Percentiles rank a stretch among this genome's conserved stretches.
Conservation (phyloP, 2,113 vertebrate species). For the Phalacrocorax aristotelis region DNA sequence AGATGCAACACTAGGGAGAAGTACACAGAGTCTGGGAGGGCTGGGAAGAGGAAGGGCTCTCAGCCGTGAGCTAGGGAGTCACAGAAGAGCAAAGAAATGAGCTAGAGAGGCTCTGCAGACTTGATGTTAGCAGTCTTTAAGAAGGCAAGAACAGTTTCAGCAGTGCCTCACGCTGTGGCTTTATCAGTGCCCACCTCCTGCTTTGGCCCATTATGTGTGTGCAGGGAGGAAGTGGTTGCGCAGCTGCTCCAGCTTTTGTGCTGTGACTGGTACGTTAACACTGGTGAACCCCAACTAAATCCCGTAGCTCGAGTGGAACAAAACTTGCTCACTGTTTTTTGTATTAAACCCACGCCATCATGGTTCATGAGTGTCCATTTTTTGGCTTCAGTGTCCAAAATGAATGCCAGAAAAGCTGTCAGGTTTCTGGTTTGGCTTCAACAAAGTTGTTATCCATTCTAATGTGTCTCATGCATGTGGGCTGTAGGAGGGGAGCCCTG, state of each 20-base stretch:
- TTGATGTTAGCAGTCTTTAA: neutral
- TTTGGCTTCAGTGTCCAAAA: neutral
- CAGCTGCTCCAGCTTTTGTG: neutral
- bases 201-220: neutral
- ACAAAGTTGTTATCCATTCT: neutral
- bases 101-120: neutral
- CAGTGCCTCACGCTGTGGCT: neutral
- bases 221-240: rapidly evolving
- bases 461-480: neutral
- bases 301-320: neutral
- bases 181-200: neutral
- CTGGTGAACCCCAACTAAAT: neutral
- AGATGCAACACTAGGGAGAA: neutral
- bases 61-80: neutral
- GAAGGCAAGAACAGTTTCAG: neutral
- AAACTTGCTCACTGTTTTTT: neutral
- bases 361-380: rapidly evolving
- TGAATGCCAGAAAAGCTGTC: neutral
- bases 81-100: neutral
- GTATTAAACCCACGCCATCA: neutral
- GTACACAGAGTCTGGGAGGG: neutral
- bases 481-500: neutral
- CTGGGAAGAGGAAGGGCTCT: neutral
- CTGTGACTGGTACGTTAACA: neutral
- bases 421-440: neutral